Conservation (phyloP, 2,888 invertebrate genomes). For the Lasioglossum lativentre region DNA sequence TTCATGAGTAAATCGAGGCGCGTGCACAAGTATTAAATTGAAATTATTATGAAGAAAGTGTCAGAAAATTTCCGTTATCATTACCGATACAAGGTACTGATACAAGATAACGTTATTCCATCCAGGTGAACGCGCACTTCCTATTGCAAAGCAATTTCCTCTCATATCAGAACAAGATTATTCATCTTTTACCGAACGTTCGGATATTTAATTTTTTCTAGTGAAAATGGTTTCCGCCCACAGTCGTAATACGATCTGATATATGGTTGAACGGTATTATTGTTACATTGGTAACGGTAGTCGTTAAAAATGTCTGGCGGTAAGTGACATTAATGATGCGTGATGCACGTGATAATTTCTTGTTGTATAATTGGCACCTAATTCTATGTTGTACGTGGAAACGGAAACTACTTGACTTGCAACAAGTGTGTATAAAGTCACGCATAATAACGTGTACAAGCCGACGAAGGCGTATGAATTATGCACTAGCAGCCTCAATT, state of each 20-base stretch:
- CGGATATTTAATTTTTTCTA: background rate
- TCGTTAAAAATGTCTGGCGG: constrained; percentile 14
- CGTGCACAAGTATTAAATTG: too few species aligned
- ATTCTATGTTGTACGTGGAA: constrained; percentile 36
- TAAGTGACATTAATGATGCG: constrained; percentile 9
- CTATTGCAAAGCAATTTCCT: constrained; percentile 50
- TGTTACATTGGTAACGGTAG: constrained; percentile 34
- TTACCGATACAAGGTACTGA: background rate
- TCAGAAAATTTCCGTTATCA: background rate
- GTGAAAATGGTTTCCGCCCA: background rate
- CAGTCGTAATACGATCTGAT: constrained; percentile 1
- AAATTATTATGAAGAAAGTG: too few species aligned
- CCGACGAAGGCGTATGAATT: background rate
- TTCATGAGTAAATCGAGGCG: too few species aligned
- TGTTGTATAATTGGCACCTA: constrained; percentile 13
- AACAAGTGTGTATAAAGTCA: background rate
- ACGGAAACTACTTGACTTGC: constrained; percentile 37
- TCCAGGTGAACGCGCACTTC: constrained; percentile 32
- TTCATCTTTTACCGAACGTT: background rate
- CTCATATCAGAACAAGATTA: background rate
- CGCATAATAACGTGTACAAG: background rate
- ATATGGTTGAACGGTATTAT: constrained; percentile 5
- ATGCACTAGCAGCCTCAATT: background rate
- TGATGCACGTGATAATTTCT: background rate
- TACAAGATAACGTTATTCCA: constrained; percentile 30